phyloP scores from a whole-genome alignment of 2,888 invertebrate genomes.

The Xanthia icteritia region DNA sequence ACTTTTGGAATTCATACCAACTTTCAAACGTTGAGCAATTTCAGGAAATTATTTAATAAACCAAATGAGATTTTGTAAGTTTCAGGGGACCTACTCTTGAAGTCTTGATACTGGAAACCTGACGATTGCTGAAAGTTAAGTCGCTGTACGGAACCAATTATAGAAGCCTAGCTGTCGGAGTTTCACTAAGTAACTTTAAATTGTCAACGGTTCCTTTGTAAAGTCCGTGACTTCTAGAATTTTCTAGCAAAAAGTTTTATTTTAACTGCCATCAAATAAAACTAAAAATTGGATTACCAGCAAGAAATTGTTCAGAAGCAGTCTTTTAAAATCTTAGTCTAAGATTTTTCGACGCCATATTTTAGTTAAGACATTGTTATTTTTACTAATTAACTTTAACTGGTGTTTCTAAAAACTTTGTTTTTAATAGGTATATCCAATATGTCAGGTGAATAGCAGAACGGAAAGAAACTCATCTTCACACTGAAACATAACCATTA shows the following conservation, averaged over 20 bases:
- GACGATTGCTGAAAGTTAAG: constrained; percentile 20
- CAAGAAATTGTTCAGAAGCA: neutral
- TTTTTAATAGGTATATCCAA: neutral
- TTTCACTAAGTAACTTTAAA: neutral
- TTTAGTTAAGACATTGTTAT: no score
- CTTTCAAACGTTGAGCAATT: constrained; percentile 35
- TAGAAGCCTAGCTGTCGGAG: neutral
- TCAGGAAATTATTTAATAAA: constrained; percentile 39
- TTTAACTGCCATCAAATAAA: neutral
- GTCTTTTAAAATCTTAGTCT: no score
- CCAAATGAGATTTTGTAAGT: constrained; percentile 25
- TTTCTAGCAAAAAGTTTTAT: neutral
- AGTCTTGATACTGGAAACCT: constrained; percentile 18
- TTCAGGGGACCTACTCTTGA: neutral
- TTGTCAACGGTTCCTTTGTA: neutral
- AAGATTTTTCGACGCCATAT: no score
- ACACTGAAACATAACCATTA: neutral
- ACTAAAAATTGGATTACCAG: neutral
- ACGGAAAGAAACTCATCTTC: neutral
- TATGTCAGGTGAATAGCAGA: neutral
- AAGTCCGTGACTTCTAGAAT: neutral
- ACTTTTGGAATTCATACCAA: constrained; percentile 23
- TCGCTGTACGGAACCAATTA: constrained; percentile 20
- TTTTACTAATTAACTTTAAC: neutral
- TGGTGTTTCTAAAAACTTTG: neutral